Conservation (phyloP, 1,140 invertebrate genomes). For the Idris sp. region DNA sequence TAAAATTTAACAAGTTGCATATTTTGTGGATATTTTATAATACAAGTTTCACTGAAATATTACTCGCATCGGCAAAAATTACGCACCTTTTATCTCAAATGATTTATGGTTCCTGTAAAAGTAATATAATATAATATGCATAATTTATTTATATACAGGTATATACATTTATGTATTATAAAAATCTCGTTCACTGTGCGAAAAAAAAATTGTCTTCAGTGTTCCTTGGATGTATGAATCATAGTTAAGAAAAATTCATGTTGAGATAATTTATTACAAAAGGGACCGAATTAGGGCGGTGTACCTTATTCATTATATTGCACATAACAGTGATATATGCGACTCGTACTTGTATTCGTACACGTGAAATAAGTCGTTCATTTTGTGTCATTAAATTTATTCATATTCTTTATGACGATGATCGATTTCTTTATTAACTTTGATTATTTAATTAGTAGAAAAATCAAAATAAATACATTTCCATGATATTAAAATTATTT, state of each 20-base stretch:
- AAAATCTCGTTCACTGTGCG: too few species aligned
- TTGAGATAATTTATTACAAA: slow-evolving; percentile 6
- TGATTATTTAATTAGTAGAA: too few species aligned
- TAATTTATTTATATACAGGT: too few species aligned
- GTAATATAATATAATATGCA: too few species aligned
- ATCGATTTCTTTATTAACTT: too few species aligned
- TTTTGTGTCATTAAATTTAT: slow-evolving; percentile 42
- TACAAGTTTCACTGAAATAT: background rate
- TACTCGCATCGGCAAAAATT: background rate
- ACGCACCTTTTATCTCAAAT: background rate
- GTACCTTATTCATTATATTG: slow-evolving; percentile 17
- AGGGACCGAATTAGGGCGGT: slow-evolving; percentile 17
- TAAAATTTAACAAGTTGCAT: slow-evolving; percentile 15
- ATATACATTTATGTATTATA: too few species aligned
- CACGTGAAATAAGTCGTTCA: slow-evolving; percentile 11
- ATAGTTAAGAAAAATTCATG: slow-evolving; percentile 17
- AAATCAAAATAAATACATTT: slow-evolving; percentile 8
- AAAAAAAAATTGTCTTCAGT: background rate
- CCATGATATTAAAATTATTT: too few species aligned
- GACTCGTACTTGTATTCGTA: background rate
- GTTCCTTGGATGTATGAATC: slow-evolving; percentile 1
- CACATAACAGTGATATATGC: slow-evolving; percentile 24
- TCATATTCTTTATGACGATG: slow-evolving; percentile 29
- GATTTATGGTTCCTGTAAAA: too few species aligned
- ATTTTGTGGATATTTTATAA: slow-evolving; percentile 12